These are phyloP conservation scores for Bos indicus DNA, from an alignment of 2,113 vertebrate genomes.

Conservation along the genomic window DNA sequence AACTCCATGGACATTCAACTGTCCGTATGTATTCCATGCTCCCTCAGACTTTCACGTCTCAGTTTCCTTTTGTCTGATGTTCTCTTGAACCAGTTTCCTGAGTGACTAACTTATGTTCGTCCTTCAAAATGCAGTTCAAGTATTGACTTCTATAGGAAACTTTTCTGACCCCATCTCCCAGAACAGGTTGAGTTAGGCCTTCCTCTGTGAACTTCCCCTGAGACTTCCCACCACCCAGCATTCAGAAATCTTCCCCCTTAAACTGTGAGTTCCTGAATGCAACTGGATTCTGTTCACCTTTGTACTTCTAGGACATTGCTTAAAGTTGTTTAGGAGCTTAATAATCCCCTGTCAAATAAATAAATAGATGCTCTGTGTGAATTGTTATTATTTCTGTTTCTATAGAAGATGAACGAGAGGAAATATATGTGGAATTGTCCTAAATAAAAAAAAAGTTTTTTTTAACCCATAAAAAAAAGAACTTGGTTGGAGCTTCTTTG, in stretches of 20 bases:
- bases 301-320: neutral
- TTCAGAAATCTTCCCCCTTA: neutral
- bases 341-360: neutral
- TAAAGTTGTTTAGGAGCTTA: neutral
- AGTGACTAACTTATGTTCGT: neutral
- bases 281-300: neutral
- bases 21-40: fast-evolving
- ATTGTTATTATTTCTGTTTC: neutral
- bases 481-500: neutral
- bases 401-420: neutral
- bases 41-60: neutral
- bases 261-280: neutral
- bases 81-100: neutral
- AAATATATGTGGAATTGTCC: neutral
- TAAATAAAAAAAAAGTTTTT: neutral
- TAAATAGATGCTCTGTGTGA: neutral
- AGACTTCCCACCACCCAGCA: neutral
- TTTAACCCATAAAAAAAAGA: neutral
- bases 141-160: neutral
- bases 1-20: neutral
- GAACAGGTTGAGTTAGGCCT: neutral
- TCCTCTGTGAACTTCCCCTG: neutral
- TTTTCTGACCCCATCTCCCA: neutral
- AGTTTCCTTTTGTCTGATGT: neutral
- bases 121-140: neutral